Base-by-base conservation (phyloP, 1,140 invertebrate genomes). In the Platyscapa corneri region DNA sequence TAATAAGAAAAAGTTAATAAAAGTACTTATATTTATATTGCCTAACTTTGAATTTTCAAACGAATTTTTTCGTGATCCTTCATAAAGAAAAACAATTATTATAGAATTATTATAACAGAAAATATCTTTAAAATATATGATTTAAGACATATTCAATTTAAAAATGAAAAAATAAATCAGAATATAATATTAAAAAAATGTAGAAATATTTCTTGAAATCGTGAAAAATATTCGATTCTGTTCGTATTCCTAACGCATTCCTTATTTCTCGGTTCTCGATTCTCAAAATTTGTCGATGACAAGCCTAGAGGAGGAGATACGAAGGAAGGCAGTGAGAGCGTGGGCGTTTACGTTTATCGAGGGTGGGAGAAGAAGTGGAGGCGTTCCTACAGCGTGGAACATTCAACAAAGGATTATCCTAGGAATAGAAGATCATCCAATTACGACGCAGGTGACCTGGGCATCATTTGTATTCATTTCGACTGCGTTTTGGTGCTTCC, bases 391-490 rank as follows among this genome's bases (percentile, higher is more conserved):
- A 23, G 64, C 39, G 70, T 18, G 42, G 23, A 60, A 86, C 88
- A 84, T 90, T 90, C 87, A 90, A 86, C 87, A 80, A 70, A 84
- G 87, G 88, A 89, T 91, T 89, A 91, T 91, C 90, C 89, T 86
- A 53, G 70, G 87, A 90, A 89, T 90, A 86, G 87, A 89, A 87
- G 86, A 89, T 91, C 90, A 89, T 91, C 89, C 89, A 91, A 91
- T 91, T 91, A 91, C 84, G 76, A 78, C 87, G 84, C 88, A 90
- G 87, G 90, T 91, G 88, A 91, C 89, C 89, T 86, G 74, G 83
- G 67, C 84, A 79, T 91, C 87, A 91, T 91, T 90, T 90, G 88
- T 90, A 91, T 91, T 91, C 88, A 91, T 90, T 91, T 89, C 86
- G 65, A 30, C 77, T 80, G 70, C 84, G 65, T 86, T 81, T 88